Conservation (phyloP, 2,113 vertebrate species). For the Oreocharis arfaki region DNA sequence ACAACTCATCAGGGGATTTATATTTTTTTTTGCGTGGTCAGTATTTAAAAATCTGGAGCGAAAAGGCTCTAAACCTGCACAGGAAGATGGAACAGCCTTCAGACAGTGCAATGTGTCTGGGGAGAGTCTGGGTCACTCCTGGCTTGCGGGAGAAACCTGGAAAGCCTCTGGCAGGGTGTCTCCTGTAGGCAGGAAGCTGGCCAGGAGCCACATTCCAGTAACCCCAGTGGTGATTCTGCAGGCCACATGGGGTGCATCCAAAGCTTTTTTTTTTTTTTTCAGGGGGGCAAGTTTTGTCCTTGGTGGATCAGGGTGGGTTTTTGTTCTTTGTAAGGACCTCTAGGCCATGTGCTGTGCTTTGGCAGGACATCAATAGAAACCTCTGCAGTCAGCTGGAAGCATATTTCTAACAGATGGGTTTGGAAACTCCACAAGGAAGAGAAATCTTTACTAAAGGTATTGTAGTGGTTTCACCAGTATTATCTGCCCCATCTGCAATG, state of each 20-base stretch:
- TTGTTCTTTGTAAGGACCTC: conserved; percentile 46
- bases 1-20: accelerated
- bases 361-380: conserved; percentile 53
- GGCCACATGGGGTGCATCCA: not conserved
- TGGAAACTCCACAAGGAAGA: conserved; percentile 19
- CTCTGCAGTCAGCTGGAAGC: conserved; percentile 33
- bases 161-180: not conserved
- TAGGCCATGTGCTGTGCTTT: conserved; percentile 42
- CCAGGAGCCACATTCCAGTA: not conserved
- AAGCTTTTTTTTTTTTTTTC: not conserved
- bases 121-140: not conserved
- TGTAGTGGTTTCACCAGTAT: not conserved
- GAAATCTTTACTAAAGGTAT: not conserved
- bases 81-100: not conserved
- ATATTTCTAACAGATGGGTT: conserved; percentile 48
- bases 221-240: not conserved
- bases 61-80: not conserved
- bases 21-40: not conserved
- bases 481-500: not conserved
- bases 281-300: not conserved
- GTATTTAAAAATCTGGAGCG: not conserved
- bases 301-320: conserved; percentile 31
- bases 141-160: not conserved
- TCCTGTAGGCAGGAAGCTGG: not conserved
- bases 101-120: not conserved